Evolutionary conservation across 2,797 vertebrate species (phyloP).

Genomic region (Diplodus sargus): DNA sequence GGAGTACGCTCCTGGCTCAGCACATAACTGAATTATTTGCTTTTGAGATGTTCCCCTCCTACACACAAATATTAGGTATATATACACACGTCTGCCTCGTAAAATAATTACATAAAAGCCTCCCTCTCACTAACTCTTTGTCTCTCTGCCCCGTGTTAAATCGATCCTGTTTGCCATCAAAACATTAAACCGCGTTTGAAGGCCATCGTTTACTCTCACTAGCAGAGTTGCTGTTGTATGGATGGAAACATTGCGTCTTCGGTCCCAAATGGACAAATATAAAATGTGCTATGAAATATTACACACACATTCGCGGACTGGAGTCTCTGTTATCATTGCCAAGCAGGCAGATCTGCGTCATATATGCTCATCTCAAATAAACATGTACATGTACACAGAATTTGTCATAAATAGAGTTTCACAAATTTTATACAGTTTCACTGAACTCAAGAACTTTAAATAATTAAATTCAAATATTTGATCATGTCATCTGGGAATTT

Average conservation of each 20-base stretch:
- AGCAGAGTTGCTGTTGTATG: neutral
- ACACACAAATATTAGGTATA: neutral
- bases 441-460: too few species aligned
- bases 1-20: neutral
- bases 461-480: too few species aligned
- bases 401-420: too few species aligned
- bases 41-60: neutral
- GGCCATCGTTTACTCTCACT: neutral
- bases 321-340: too few species aligned
- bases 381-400: too few species aligned
- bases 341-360: too few species aligned
- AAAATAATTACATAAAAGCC: neutral
- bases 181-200: neutral
- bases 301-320: neutral
- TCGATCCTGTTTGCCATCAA: too few species aligned
- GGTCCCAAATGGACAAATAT: too few species aligned
- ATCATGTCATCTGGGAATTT: too few species aligned
- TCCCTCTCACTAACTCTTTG: neutral
- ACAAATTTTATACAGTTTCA: too few species aligned
- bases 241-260: neutral
- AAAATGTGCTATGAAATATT: neutral
- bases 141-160: neutral
- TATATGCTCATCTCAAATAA: too few species aligned
- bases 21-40: slow-evolving; percentile 6
- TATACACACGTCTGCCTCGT: neutral